These are phyloP conservation scores for Dyspetes luteomarginatus DNA, from an alignment of 2,888 invertebrate genomes.

Conservation along the genomic window DNA sequence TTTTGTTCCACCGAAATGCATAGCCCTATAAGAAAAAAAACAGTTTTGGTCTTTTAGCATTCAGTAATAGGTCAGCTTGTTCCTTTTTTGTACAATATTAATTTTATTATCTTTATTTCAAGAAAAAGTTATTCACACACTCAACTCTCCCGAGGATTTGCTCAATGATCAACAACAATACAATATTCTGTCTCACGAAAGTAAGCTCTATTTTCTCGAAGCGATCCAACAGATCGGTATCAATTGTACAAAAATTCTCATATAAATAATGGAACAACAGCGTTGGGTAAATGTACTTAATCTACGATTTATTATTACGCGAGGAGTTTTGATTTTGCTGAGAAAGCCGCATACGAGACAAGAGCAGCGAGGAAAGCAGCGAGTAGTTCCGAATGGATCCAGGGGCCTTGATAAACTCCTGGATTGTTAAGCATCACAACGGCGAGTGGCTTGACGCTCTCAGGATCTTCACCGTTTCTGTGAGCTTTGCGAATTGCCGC, in stretches of 20 bases:
- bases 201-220: neutral
- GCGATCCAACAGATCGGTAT: no score
- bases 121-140: neutral
- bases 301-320: slow-evolving; percentile 84
- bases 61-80: no score
- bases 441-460: slow-evolving; percentile 88
- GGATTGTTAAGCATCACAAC: slow-evolving; percentile 90
- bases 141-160: neutral
- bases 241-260: slow-evolving; percentile 55
- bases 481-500: slow-evolving; percentile 93
- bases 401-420: slow-evolving; percentile 95
- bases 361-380: slow-evolving; percentile 91
- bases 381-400: slow-evolving; percentile 96
- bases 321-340: slow-evolving; percentile 91
- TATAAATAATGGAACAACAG: slow-evolving; percentile 41
- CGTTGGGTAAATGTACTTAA: slow-evolving; percentile 15
- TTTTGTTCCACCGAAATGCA: no score
- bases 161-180: neutral
- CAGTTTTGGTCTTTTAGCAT: no score
- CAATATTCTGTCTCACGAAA: neutral
- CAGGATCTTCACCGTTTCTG: slow-evolving; percentile 88
- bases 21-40: no score
- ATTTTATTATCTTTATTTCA: neutral
- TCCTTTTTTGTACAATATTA: neutral
- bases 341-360: slow-evolving; percentile 94